These are phyloP conservation scores for Petrocephalus sullivani DNA, from an alignment of 2,797 vertebrate species.

Conservation along the genomic window DNA sequence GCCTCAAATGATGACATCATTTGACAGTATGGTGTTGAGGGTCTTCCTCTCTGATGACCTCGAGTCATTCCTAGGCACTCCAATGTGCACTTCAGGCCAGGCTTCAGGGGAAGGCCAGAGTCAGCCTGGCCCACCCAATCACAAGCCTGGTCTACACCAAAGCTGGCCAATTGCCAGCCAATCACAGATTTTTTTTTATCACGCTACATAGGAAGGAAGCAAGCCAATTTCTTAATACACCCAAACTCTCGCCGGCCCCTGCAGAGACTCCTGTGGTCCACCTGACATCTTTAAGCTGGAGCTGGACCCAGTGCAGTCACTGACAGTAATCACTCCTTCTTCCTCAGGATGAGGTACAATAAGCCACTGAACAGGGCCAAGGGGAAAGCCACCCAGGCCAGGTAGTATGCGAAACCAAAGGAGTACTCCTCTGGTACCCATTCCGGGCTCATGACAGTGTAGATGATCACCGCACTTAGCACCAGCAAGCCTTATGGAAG, in stretches of 20 bases:
- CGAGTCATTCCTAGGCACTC: background rate
- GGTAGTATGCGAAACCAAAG: slow-evolving; percentile 84
- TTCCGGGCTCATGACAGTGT: slow-evolving; percentile 76
- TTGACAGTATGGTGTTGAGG: slow-evolving; percentile 46
- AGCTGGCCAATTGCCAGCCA: background rate
- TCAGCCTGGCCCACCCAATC: background rate
- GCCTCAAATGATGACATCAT: slow-evolving; percentile 58
- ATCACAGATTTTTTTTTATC: background rate
- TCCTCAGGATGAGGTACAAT: slow-evolving; percentile 88
- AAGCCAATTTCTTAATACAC: background rate
- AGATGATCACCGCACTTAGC: slow-evolving; percentile 88
- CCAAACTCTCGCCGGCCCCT: background rate
- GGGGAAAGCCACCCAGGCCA: slow-evolving; percentile 93
- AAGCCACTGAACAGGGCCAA: slow-evolving; percentile 82
- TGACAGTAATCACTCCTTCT: slow-evolving; percentile 72
- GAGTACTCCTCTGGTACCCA: slow-evolving; percentile 13
- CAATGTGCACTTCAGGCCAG: background rate
- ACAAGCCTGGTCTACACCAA: background rate
- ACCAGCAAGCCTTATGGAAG: slow-evolving; percentile 78
- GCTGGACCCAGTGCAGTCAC: slow-evolving; percentile 56
- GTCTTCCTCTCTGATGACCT: slow-evolving; percentile 35
- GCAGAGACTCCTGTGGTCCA: slow-evolving; percentile 10
- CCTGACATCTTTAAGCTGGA: slow-evolving; percentile 45
- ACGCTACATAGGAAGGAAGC: background rate
- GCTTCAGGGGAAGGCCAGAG: background rate